These are phyloP conservation scores for Heteronetta atricapilla DNA, from an alignment of 2,113 vertebrate genomes.

Conservation along the genomic window DNA sequence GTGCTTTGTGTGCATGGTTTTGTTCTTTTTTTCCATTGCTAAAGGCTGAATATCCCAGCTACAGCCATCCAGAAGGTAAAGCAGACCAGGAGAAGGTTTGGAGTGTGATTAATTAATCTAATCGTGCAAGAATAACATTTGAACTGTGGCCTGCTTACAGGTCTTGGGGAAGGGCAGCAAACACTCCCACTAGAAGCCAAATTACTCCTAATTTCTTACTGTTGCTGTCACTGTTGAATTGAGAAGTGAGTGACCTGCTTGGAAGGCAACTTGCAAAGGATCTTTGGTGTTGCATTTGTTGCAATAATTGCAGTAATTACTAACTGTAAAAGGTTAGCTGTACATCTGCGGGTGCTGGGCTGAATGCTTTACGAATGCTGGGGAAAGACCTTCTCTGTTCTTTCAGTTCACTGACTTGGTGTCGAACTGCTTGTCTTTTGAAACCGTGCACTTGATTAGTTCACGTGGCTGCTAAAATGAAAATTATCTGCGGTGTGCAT, in stretches of 20 bases:
- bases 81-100: background rate
- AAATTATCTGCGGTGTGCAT: background rate
- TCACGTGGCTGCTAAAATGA: slow-evolving; percentile 3
- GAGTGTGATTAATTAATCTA: background rate
- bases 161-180: background rate
- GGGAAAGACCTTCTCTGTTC: background rate
- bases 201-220: background rate
- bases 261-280: background rate
- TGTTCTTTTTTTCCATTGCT: background rate
- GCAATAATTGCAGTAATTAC: background rate
- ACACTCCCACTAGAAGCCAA: background rate
- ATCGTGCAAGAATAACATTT: background rate
- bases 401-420: background rate
- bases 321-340: background rate
- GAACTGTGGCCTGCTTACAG: background rate
- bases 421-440: background rate
- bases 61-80: background rate
- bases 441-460: background rate
- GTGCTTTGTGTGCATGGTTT: background rate
- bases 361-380: background rate
- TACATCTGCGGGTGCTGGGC: background rate
- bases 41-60: background rate
- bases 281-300: background rate
- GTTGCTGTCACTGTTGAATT: background rate
- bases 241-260: background rate